Percentiles rank a stretch among this genome's conserved stretches.
These are phyloP conservation scores for Accipiter virgatus DNA, from an alignment of 2,113 vertebrate species.

Conservation along the genomic window DNA sequence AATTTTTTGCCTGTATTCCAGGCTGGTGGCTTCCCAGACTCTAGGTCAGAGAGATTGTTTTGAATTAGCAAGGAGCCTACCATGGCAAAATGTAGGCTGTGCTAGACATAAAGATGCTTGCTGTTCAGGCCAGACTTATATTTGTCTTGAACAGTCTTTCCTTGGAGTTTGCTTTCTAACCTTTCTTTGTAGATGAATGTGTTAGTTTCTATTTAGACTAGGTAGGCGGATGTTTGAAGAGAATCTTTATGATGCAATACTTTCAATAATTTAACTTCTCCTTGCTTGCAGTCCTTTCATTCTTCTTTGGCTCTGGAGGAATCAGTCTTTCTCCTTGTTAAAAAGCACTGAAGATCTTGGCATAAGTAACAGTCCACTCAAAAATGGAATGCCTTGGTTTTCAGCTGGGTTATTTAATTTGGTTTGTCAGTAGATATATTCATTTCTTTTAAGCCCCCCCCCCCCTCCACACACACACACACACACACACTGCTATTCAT, in stretches of 20 bases:
- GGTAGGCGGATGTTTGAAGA: background rate
- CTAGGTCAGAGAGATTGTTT: background rate
- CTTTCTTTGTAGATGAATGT: background rate
- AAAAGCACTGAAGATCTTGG: background rate
- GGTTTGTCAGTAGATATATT: background rate
- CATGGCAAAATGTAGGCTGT: background rate
- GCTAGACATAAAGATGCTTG: background rate
- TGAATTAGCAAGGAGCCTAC: background rate
- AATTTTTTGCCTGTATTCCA: background rate
- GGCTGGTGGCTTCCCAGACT: background rate
- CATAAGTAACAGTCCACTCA: background rate
- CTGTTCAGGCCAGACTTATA: background rate
- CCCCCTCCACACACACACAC: no score
- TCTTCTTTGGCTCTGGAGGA: background rate
- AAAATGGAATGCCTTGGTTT: background rate
- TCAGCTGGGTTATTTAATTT: background rate
- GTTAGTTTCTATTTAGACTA: background rate
- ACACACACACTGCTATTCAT: accelerated
- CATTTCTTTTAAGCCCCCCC: no score
- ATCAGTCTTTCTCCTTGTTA: background rate
- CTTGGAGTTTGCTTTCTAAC: background rate
- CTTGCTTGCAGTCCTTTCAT: accelerated
- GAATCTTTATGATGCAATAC: background rate
- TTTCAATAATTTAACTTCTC: background rate
- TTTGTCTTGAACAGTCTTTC: background rate